Percentiles rank a stretch among this genome's conserved stretches.
phyloP scores from a whole-genome alignment of 2,888 invertebrate genomes.

The Netelia melanura region DNA sequence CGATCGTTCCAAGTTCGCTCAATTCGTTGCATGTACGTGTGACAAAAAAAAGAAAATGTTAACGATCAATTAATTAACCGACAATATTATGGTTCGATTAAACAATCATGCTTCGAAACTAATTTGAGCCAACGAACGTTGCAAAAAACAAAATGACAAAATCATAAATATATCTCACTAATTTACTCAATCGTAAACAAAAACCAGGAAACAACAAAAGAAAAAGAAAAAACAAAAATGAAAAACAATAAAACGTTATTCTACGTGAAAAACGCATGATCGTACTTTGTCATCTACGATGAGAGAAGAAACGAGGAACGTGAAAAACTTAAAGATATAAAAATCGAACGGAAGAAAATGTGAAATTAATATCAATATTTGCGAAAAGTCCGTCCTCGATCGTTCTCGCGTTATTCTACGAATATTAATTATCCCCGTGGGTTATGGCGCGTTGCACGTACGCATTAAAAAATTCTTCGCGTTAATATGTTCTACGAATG shows the following conservation, averaged over 20 bases:
- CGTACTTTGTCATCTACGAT: conserved; percentile 23
- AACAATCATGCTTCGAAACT: conserved; percentile 67
- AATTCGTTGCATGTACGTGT: not conserved
- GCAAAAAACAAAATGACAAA: conserved; percentile 38
- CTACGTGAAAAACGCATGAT: not conserved
- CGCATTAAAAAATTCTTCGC: not conserved
- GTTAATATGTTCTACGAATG: conserved; percentile 32
- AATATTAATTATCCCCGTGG: not conserved
- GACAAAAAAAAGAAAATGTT: not conserved
- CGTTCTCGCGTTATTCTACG: not conserved
- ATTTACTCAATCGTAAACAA: conserved; percentile 62
- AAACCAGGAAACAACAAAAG: conserved; percentile 42
- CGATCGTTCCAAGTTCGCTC: not conserved
- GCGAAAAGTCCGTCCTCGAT: conserved; percentile 12
- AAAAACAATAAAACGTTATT: conserved; percentile 7
- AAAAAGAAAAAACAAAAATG: conserved; percentile 12
- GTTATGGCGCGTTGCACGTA: not conserved
- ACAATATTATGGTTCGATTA: conserved; percentile 44
- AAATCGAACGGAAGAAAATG: conserved; percentile 19
- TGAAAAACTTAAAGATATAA: not conserved
- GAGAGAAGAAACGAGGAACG: conserved; percentile 24
- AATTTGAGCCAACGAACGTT: conserved; percentile 64
- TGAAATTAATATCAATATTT: not conserved
- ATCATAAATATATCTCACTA: conserved; percentile 31
- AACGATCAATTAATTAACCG: conserved; percentile 28